Evolutionary conservation across 2,797 vertebrate genomes (phyloP), one percentile per base, ranked within the genome.

Genomic region (Antrozous pallidus): DNA sequence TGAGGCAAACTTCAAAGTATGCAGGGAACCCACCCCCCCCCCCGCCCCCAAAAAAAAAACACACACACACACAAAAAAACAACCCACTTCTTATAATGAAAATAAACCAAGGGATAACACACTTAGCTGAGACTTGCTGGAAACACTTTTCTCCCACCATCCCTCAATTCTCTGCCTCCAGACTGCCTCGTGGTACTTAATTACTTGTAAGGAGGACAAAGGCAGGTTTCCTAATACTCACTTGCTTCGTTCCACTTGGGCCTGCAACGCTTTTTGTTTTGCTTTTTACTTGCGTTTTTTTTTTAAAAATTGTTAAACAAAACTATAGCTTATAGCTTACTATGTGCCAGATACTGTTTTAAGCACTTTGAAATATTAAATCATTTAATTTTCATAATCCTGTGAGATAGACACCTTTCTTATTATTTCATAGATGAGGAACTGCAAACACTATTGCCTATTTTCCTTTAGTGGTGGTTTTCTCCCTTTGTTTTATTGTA

Each of bases 1-100:
- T 93, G 96, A 96, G 97, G 94, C 95, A 73, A 97, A 96, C 95
- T 97, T 97, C 96, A 97, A 97, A 97, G 96, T 94, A 93, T 83
- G 78, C 87, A 93, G 63, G 58, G 42, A 7, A 9, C 42, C 42
- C 42, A 7, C 42, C 10, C 42, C 42, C 42, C 3, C 42, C 7
- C 42, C 40, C 8, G 5, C 40, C 40, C 42, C 42, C 42, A 42
- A 42, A 42, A 42, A 42, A 95, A 94, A 94, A 49, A 47, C 12
- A 47, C 42, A 42, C 42, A 42, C 42, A 45, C 42, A 42, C n/a
- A n/a, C n/a, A n/a, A n/a, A n/a, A n/a, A 51, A 97, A 96, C 91
- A 28, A 28, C 56, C 56, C 18, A 47, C 47, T 94, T 96, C 91
- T 75, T 33, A 94, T 87, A 95, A 94, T 77, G 95, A 96, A 97